Conservation (phyloP, 2,113 vertebrate species). For the Cyprinodon brontotheroides region DNA sequence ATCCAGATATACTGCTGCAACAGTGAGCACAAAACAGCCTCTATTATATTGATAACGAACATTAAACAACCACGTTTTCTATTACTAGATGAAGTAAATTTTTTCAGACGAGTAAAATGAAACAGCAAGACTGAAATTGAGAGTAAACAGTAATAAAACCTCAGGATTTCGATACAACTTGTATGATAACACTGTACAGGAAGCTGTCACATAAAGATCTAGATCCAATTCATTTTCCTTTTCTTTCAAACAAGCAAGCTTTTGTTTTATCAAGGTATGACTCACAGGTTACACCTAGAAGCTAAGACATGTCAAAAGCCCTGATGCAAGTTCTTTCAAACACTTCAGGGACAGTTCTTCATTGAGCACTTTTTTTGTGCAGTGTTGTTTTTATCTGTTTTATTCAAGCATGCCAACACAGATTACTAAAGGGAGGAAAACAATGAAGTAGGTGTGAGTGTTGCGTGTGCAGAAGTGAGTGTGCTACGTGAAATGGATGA, state of each 20-base stretch:
- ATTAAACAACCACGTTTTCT: constrained; percentile 5
- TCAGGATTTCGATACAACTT: background rate
- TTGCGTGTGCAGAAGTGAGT: constrained; percentile 7
- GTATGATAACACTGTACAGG: constrained; percentile 15
- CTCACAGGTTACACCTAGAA: constrained; percentile 61
- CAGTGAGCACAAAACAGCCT: background rate
- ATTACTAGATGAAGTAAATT: background rate
- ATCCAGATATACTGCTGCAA: no score
- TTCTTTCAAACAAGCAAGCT: constrained; percentile 57
- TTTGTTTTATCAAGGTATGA: constrained; percentile 63
- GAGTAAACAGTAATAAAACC: constrained; percentile 13
- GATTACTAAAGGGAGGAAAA: constrained; percentile 23
- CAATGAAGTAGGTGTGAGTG: constrained; percentile 37
- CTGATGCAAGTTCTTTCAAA: constrained; percentile 19
- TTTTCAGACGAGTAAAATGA: constrained; percentile 5
- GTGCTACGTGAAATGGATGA: constrained; percentile 14
- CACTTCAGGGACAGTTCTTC: constrained; percentile 11
- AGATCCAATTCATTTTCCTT: constrained; percentile 31
- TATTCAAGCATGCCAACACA: background rate
- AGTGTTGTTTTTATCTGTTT: constrained; percentile 10
- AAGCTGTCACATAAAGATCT: constrained; percentile 5
- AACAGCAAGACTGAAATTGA: background rate
- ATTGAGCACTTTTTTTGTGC: constrained; percentile 15
- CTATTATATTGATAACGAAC: background rate
- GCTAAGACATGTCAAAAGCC: constrained; percentile 30